phyloP scores from a whole-genome alignment of 2,797 vertebrate species.

The Poliocrania exsul region DNA sequence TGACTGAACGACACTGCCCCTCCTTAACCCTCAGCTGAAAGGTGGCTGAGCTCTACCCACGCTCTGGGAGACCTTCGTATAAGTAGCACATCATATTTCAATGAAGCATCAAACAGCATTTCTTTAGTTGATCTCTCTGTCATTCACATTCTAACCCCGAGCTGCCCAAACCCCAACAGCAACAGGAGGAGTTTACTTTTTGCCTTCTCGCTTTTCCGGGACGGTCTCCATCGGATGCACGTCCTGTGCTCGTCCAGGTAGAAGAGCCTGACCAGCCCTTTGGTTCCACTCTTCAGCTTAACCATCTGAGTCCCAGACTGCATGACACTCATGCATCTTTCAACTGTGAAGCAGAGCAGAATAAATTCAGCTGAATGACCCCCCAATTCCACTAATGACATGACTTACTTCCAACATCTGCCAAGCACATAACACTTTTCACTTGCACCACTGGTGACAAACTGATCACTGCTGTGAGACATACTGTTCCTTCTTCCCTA shows the following conservation, averaged over 20 bases:
- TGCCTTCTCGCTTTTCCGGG: slow-evolving; percentile 96
- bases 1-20: neutral
- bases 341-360: slow-evolving; percentile 83
- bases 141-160: neutral
- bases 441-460: neutral
- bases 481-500: neutral
- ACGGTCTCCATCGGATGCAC: slow-evolving; percentile 96
- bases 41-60: neutral
- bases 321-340: slow-evolving; percentile 99
- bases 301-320: slow-evolving; percentile 99
- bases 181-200: slow-evolving; percentile 85
- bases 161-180: neutral
- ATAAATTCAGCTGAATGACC: neutral
- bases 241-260: slow-evolving; percentile 98
- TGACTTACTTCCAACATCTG: neutral
- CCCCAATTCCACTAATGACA: neutral
- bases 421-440: neutral
- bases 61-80: neutral
- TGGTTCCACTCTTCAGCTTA: slow-evolving; percentile 94
- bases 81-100: neutral
- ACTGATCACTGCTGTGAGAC: neutral
- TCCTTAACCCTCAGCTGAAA: neutral
- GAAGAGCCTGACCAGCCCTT: slow-evolving; percentile 95
- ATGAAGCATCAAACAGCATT: neutral
- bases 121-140: neutral